Evolutionary conservation across 2,888 invertebrate species (phyloP).

Genomic region (Plagodis dolabraria): DNA sequence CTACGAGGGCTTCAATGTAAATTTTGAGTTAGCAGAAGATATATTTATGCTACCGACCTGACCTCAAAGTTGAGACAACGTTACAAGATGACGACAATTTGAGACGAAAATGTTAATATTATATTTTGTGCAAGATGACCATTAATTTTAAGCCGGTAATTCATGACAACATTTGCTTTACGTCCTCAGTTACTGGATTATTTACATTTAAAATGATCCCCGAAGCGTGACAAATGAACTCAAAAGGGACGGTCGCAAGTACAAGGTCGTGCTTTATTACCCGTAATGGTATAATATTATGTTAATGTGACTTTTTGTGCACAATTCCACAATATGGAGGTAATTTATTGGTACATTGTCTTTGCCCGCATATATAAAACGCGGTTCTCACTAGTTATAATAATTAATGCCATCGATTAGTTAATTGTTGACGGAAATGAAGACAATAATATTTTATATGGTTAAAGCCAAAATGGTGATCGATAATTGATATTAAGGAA

Average conservation of each 20-base stretch:
- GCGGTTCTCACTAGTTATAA: conserved; percentile 9
- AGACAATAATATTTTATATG: conserved; percentile 4
- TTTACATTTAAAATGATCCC: conserved; percentile 22
- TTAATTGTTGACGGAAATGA: conserved; percentile 13
- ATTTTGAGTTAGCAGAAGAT: too few species aligned
- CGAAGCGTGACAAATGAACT: conserved; percentile 37
- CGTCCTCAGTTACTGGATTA: conserved; percentile 5
- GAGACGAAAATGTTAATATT: too few species aligned
- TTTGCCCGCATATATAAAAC: conserved; percentile 8
- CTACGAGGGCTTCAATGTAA: too few species aligned
- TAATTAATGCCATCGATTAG: conserved; percentile 17
- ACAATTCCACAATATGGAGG: conserved; percentile 25
- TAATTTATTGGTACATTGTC: conserved; percentile 9
- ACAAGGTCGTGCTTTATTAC: conserved; percentile 40
- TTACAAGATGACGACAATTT: too few species aligned
- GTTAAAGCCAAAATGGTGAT: neutral
- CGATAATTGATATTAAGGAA: conserved; percentile 4
- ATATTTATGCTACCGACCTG: too few species aligned
- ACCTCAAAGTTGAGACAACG: too few species aligned
- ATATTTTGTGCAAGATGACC: too few species aligned
- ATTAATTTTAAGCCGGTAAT: too few species aligned
- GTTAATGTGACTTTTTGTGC: conserved; percentile 30
- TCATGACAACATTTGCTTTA: neutral
- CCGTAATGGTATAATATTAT: conserved; percentile 33
- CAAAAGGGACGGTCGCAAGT: conserved; percentile 28